Evolutionary conservation across 2,888 invertebrate species (phyloP), one percentile per base, ranked within the genome.

Genomic region (Conchocele bisecta): DNA sequence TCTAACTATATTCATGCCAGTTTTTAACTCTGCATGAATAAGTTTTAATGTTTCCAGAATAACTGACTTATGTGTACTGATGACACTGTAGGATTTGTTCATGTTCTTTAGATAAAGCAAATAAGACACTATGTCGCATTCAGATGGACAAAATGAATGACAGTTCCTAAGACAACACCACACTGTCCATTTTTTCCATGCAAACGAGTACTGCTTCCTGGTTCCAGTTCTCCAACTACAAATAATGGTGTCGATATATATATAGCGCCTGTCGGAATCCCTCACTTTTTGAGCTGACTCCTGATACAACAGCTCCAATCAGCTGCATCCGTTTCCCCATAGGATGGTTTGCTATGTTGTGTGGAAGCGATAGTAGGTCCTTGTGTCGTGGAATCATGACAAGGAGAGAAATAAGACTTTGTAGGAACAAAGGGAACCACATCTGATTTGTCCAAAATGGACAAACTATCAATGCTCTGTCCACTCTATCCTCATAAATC

Each of bases 361-460:
- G 65, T 3, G 65, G 44, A 9, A 64, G 33, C 9, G 24, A 50
- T 4, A 76, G 17, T 0, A 72, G 28, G 53, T 72, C 66, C 26
- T 59, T 57, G 59, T 69, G 72, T 29, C 51, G 13, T 17, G 72
- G 69, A 13, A 76, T 31, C 61, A 65, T 66, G 20, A 64, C 46
- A n/a, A 58, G 65, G 48, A 60, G 44, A 68, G 48, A 60, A 57
- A 54, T 17, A 39, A 69, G 22, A 41, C 29, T n/a, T 35, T 61
- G 29, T 31, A 67, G 41, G 29, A 70, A 44, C 31, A 70, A 24
- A 2, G 70, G 64, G 71, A 64, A 74, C 70, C 73, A 74, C 20
- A 50, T 44, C 29, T 77, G 73, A n/a, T 58, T 50, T 26, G 42
- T 22, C 73, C 73, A 73, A 15, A 60, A 56, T 26, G 73, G 73